phyloP scores from a whole-genome alignment of 2,113 vertebrate species.

The Crocuta crocuta region DNA sequence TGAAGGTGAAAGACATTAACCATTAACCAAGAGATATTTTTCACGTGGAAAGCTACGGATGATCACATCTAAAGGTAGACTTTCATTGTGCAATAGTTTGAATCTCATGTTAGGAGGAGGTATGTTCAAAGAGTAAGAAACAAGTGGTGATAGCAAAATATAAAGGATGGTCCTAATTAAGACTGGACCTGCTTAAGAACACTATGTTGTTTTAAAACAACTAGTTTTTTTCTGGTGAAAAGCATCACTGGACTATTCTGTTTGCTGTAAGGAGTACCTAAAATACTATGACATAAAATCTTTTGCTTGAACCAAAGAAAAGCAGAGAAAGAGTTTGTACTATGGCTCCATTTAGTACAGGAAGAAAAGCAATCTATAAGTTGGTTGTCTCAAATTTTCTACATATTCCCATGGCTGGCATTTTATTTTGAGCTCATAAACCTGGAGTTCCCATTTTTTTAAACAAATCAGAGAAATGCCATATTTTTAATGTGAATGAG shows the following conservation, averaged over 20 bases:
- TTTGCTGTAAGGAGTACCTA: conserved; percentile 39
- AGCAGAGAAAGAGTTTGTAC: conserved; percentile 2
- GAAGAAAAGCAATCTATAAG: conserved; percentile 41
- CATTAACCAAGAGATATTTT: neutral
- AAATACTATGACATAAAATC: conserved; percentile 44
- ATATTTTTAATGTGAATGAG: conserved; percentile 41
- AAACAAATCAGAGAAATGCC: conserved; percentile 29
- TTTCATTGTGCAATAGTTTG: conserved; percentile 43
- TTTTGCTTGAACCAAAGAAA: conserved; percentile 47
- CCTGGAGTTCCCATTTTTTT: neutral
- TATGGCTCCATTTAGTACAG: neutral
- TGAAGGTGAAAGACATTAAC: neutral
- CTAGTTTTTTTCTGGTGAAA: conserved; percentile 36
- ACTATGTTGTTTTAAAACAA: conserved; percentile 2
- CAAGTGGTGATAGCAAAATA: conserved; percentile 14
- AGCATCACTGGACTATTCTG: neutral
- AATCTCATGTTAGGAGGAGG: neutral
- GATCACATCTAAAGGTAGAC: conserved; percentile 12
- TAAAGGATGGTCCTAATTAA: conserved; percentile 21
- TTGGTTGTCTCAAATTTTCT: neutral
- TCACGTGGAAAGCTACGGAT: neutral
- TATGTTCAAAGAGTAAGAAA: conserved; percentile 18
- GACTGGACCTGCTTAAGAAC: neutral
- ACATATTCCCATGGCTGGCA: neutral
- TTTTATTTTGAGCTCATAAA: conserved; percentile 35